phyloP scores from a whole-genome alignment of 92 coral and sea anemone genomes.

The Bergia puertoricense region DNA sequence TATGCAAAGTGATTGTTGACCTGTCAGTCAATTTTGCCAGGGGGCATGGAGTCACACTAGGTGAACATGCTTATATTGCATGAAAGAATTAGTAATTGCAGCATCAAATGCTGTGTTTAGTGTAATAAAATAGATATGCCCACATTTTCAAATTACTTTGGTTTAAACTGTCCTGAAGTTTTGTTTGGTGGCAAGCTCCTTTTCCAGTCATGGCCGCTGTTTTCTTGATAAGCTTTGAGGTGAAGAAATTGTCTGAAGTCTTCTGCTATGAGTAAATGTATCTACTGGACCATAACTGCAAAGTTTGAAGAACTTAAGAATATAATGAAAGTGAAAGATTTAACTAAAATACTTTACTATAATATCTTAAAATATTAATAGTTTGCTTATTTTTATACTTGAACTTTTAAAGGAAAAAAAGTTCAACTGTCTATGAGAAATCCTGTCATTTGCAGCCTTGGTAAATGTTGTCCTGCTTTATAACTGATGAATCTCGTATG shows the following conservation, averaged over 20 bases:
- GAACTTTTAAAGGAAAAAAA: neutral
- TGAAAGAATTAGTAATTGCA: neutral
- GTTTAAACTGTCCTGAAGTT: neutral
- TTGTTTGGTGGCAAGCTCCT: too few species aligned
- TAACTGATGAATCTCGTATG: neutral
- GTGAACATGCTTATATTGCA: neutral
- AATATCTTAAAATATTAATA: neutral
- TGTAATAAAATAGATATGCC: neutral
- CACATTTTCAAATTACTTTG: too few species aligned
- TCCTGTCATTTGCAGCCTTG: neutral
- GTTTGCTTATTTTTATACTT: neutral
- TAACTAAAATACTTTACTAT: neutral
- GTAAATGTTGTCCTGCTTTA: neutral
- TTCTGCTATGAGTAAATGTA: neutral
- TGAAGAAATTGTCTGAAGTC: too few species aligned
- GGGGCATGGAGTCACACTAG: neutral
- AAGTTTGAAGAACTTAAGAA: neutral
- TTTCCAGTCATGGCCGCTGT: too few species aligned
- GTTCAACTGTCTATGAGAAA: neutral
- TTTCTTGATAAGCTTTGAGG: neutral
- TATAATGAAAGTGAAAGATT: neutral
- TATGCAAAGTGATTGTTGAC: neutral
- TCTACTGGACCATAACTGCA: slow-evolving; percentile 4
- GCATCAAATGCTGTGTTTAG: neutral
- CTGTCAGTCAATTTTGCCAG: neutral